Conservation (phyloP, 2,113 vertebrate genomes). For the Catharus minimus region DNA sequence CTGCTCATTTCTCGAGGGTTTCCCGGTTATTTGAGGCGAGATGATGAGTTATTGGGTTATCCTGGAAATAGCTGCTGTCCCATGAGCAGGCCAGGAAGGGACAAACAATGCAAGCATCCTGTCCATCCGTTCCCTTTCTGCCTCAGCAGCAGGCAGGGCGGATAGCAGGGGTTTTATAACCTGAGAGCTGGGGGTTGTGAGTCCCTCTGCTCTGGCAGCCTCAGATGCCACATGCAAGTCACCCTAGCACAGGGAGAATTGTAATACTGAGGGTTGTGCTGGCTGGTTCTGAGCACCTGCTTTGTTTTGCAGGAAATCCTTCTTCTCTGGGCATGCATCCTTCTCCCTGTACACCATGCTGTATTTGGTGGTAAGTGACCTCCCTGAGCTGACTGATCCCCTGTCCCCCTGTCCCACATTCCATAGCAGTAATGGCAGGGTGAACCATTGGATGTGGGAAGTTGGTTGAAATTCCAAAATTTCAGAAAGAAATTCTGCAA, state of each 20-base stretch:
- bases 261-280: background rate
- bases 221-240: background rate
- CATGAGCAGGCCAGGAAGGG: slow-evolving; percentile 40
- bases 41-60: slow-evolving; percentile 23
- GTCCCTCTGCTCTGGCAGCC: background rate
- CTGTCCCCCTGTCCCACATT: background rate
- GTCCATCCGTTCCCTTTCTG: background rate
- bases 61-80: slow-evolving; percentile 54
- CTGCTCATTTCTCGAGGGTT: background rate
- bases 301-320: slow-evolving; percentile 91
- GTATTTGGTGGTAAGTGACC: slow-evolving; percentile 93
- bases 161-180: background rate
- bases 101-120: slow-evolving; percentile 48
- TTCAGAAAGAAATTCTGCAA: background rate
- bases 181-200: background rate
- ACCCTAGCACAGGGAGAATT: accelerated
- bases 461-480: background rate
- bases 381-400: background rate
- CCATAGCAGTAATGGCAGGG: accelerated
- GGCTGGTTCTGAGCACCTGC: slow-evolving; percentile 27
- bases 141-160: background rate
- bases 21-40: slow-evolving; percentile 35
- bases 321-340: slow-evolving; percentile 98
- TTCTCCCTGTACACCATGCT: slow-evolving; percentile 98
- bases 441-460: accelerated